phyloP scores from a whole-genome alignment of 2,113 vertebrate genomes.

The Atlantisia rogersi region DNA sequence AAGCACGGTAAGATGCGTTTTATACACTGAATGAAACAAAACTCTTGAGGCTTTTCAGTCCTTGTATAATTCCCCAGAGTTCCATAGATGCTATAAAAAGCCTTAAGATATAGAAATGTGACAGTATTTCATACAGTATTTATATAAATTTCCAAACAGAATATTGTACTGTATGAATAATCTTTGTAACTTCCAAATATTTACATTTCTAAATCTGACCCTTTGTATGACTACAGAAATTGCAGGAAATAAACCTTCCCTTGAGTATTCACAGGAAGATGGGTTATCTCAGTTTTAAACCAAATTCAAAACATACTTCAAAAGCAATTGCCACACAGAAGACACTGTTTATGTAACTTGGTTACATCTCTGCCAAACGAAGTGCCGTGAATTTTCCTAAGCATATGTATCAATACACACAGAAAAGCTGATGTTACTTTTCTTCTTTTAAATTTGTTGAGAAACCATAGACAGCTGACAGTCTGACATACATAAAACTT shows the following conservation, averaged over 20 bases:
- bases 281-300: conserved; percentile 1
- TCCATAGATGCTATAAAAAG: conserved; percentile 9
- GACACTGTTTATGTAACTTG: neutral
- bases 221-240: conserved; percentile 40
- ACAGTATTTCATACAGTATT: conserved; percentile 27
- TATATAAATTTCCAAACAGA: neutral
- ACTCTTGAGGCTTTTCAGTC: neutral
- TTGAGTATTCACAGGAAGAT: conserved; percentile 15
- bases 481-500: neutral
- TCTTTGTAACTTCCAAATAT: conserved; percentile 22
- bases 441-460: neutral
- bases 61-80: neutral
- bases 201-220: conserved; percentile 26
- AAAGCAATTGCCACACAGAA: neutral
- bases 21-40: conserved; percentile 19
- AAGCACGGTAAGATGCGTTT: neutral
- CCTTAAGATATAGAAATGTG: neutral
- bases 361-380: neutral
- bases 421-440: neutral
- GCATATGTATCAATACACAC: neutral
- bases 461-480: neutral
- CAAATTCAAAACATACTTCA: conserved; percentile 26
- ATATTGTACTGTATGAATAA: conserved; percentile 28
- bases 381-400: neutral
- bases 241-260: conserved; percentile 16